phyloP scores from a whole-genome alignment of 2,113 vertebrate genomes.

The Strix aluco region DNA sequence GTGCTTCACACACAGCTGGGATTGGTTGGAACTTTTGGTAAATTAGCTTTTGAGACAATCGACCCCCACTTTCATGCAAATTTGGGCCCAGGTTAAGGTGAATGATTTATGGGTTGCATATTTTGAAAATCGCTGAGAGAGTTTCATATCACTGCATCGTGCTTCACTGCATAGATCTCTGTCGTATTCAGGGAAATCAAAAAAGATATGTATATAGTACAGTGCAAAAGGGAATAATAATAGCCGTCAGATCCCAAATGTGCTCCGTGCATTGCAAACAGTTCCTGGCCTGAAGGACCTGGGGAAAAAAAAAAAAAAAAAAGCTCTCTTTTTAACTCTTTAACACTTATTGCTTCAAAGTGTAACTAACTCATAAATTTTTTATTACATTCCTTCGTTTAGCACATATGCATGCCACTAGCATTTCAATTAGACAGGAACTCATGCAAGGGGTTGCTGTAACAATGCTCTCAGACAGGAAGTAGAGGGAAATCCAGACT shows the following conservation, averaged over 20 bases:
- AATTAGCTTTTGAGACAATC: background rate
- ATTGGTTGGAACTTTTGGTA: background rate
- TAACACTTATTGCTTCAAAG: constrained; percentile 44
- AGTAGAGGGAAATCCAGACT: background rate
- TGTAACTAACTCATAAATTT: constrained; percentile 3
- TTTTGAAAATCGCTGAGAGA: background rate
- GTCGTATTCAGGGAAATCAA: background rate
- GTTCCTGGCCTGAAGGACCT: background rate
- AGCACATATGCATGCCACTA: constrained; percentile 9
- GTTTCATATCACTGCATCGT: background rate
- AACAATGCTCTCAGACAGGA: background rate
- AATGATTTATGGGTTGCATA: constrained; percentile 8
- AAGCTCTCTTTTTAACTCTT: constrained; percentile 32
- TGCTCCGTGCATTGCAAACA: background rate
- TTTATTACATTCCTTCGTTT: constrained; percentile 39
- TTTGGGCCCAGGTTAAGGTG: background rate
- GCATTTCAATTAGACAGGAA: background rate
- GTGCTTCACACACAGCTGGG: background rate
- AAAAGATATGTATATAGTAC: background rate
- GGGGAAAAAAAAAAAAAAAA: background rate
- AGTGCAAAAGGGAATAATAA: background rate
- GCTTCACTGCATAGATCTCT: background rate
- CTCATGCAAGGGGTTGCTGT: background rate
- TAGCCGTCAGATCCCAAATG: background rate
- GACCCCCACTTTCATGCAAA: background rate